A percentile compares a stretch with the other conserved stretches of the same genome.
Evolutionary conservation across 2,113 vertebrate genomes (phyloP).

Genomic region (Circaetus cinerascens): DNA sequence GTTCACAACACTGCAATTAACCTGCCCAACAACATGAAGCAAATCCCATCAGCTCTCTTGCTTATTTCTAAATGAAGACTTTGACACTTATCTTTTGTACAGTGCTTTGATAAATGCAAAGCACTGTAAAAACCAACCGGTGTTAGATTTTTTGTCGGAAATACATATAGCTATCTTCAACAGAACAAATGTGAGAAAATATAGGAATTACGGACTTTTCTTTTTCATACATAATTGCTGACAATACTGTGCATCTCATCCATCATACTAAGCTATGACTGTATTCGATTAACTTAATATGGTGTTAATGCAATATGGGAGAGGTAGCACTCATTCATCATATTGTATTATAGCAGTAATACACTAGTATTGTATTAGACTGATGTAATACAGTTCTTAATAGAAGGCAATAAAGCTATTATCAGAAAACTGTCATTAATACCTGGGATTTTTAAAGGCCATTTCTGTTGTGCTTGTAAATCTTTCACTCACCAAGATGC

Average conservation of each 20-base stretch:
- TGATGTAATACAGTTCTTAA: conserved; percentile 63
- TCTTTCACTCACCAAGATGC: conserved; percentile 20
- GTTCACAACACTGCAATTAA: background rate
- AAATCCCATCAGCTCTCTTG: background rate
- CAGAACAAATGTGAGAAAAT: background rate
- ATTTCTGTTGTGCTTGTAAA: conserved; percentile 31
- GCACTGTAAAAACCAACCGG: background rate
- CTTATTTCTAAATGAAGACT: background rate
- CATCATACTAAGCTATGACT: conserved; percentile 50
- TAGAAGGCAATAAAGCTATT: conserved; percentile 31
- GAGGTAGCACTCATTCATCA: conserved; percentile 65
- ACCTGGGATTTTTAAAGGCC: conserved; percentile 31
- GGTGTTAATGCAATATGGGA: conserved; percentile 58
- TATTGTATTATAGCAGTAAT: conserved; percentile 45
- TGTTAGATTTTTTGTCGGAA: background rate
- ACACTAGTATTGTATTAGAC: conserved; percentile 35
- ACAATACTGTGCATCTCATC: conserved; percentile 46
- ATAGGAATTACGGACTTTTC: background rate
- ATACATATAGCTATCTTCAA: background rate
- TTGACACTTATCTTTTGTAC: background rate
- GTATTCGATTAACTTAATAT: conserved; percentile 45
- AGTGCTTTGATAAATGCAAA: background rate
- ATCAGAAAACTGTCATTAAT: conserved; percentile 47
- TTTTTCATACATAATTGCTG: conserved; percentile 27
- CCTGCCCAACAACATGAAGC: background rate